Evolutionary conservation across 2,113 vertebrate genomes (phyloP).

Genomic region (Chelonoidis abingdonii): DNA sequence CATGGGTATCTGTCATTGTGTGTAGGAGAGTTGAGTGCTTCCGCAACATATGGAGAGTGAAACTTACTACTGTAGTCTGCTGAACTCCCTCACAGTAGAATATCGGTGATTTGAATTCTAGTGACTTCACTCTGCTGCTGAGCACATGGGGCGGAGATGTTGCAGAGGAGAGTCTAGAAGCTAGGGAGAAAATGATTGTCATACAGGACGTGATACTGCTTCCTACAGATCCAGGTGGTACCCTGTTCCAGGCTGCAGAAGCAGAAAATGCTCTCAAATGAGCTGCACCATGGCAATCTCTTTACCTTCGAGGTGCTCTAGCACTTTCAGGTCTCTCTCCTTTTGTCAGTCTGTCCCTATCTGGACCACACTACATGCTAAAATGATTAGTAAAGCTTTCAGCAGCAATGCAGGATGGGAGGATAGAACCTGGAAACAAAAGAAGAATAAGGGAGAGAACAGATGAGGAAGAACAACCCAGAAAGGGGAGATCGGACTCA

Average conservation of each 20-base stretch:
- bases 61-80: background rate
- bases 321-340: background rate
- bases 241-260: background rate
- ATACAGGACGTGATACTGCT: background rate
- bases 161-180: background rate
- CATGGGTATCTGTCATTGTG: background rate
- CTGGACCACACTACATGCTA: accelerated
- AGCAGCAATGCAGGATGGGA: background rate
- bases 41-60: background rate
- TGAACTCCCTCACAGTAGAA: background rate
- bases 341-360: background rate
- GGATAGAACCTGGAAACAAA: background rate
- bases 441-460: background rate
- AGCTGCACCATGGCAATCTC: background rate
- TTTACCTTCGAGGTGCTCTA: background rate
- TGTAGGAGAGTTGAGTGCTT: background rate
- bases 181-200: slow-evolving; percentile 22
- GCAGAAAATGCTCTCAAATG: background rate
- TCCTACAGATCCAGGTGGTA: background rate
- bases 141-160: background rate
- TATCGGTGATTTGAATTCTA: background rate
- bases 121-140: background rate
- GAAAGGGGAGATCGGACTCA: too few species aligned
- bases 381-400: background rate
- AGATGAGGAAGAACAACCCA: background rate